phyloP scores from a whole-genome alignment of 2,888 invertebrate genomes.

The Neoaliturus tenellus region DNA sequence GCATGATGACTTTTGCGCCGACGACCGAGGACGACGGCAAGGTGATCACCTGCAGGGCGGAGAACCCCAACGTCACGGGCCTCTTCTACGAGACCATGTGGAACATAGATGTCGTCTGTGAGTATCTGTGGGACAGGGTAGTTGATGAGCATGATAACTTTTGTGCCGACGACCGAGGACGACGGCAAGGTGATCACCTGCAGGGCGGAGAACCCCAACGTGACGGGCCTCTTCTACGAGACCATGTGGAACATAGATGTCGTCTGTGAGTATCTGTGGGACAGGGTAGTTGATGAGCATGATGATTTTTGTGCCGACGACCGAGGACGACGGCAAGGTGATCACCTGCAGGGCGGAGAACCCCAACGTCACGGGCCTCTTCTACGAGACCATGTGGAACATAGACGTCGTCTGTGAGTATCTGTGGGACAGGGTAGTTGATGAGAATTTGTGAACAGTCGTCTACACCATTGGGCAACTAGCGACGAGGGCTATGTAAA shows the following conservation, averaged over 20 bases:
- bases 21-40: conserved; percentile 93
- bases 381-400: conserved; percentile 90
- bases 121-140: conserved; percentile 79
- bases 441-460: no score
- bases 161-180: conserved; percentile 92
- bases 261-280: conserved; percentile 85
- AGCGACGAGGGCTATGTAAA: no score
- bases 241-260: conserved; percentile 92
- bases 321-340: conserved; percentile 92
- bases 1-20: conserved; percentile 91
- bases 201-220: conserved; percentile 94
- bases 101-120: conserved; percentile 93
- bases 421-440: no score
- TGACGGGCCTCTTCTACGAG: conserved; percentile 88
- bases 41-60: conserved; percentile 91
- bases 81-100: conserved; percentile 89
- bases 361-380: conserved; percentile 90
- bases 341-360: conserved; percentile 94
- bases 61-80: conserved; percentile 93
- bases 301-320: conserved; percentile 91
- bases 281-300: no score
- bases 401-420: conserved; percentile 94
- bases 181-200: conserved; percentile 93
- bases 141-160: conserved; percentile 92
- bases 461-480: no score